These are phyloP conservation scores for Pocota personata DNA, from an alignment of 2,888 invertebrate species.

Conservation along the genomic window DNA sequence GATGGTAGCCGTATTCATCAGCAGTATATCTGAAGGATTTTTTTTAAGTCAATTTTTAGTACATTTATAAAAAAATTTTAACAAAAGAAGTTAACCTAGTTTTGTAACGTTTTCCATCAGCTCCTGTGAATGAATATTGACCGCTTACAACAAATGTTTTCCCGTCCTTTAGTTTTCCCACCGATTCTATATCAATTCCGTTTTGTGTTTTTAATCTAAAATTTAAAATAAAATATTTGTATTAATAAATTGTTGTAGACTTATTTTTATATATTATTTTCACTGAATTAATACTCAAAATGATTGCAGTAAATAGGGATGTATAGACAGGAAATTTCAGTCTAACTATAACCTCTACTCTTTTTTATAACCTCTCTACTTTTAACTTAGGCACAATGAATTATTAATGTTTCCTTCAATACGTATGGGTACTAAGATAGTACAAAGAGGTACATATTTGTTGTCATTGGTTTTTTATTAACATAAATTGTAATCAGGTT, in stretches of 20 bases:
- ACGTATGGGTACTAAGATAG: no score
- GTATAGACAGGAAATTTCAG: no score
- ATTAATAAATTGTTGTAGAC: not conserved
- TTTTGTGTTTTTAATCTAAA: constrained; percentile 81
- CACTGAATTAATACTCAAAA: not conserved
- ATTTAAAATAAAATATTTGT: constrained; percentile 10
- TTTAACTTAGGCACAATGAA: no score
- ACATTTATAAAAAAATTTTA: not conserved
- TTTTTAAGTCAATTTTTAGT: not conserved
- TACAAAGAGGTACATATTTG: no score
- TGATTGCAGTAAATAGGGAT: no score
- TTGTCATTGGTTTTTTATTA: no score
- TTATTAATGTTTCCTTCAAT: no score
- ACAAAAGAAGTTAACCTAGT: constrained; percentile 74
- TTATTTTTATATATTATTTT: not conserved
- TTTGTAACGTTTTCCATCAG: constrained; percentile 82
- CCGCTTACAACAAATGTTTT: constrained; percentile 83
- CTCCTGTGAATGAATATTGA: constrained; percentile 82
- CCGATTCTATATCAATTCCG: constrained; percentile 81
- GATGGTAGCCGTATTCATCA: constrained; percentile 82
- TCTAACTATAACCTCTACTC: no score
- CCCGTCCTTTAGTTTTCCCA: constrained; percentile 81
- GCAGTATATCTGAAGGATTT: constrained; percentile 79
- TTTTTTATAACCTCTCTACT: no score
- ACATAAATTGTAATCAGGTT: no score